phyloP scores from a whole-genome alignment of 2,888 invertebrate genomes.

The Drosophila birchii region DNA sequence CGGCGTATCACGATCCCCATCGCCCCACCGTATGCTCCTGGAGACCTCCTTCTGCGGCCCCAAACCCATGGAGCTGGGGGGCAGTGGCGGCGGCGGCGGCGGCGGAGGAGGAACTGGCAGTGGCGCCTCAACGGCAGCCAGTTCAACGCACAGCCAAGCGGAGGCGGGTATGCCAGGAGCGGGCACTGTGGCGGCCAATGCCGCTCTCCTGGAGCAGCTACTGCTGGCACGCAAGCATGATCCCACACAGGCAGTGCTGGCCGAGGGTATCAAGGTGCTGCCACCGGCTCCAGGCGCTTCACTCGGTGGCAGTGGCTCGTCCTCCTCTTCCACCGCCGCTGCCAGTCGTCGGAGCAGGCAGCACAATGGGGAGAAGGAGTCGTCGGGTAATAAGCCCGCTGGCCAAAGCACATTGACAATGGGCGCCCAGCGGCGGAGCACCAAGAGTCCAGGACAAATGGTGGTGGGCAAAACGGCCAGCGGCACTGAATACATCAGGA shows the following conservation, averaged over 20 bases:
- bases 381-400: constrained; percentile 5
- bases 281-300: constrained; percentile 66
- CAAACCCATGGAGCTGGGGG: constrained; percentile 88
- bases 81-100: constrained; percentile 40
- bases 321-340: background rate
- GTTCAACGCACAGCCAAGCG: constrained; percentile 61
- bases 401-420: constrained; percentile 23
- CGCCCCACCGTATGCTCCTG: constrained; percentile 95
- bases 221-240: constrained; percentile 88
- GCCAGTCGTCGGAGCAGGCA: constrained; percentile 22
- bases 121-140: constrained; percentile 61
- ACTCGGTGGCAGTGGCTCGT: background rate
- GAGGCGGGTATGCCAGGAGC: constrained; percentile 37
- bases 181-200: constrained; percentile 59
- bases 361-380: constrained; percentile 36
- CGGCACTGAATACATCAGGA: constrained; percentile 87
- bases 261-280: constrained; percentile 87
- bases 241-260: constrained; percentile 88
- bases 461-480: constrained; percentile 83
- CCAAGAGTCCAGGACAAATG: constrained; percentile 83
- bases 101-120: constrained; percentile 42
- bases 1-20: constrained; percentile 90
- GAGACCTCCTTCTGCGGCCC: constrained; percentile 96
- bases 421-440: constrained; percentile 76
- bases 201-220: constrained; percentile 86